Percentiles rank a stretch among this genome's conserved stretches.
These are phyloP conservation scores for Leptothorax acervorum DNA, from an alignment of 2,888 invertebrate genomes.

Conservation along the genomic window DNA sequence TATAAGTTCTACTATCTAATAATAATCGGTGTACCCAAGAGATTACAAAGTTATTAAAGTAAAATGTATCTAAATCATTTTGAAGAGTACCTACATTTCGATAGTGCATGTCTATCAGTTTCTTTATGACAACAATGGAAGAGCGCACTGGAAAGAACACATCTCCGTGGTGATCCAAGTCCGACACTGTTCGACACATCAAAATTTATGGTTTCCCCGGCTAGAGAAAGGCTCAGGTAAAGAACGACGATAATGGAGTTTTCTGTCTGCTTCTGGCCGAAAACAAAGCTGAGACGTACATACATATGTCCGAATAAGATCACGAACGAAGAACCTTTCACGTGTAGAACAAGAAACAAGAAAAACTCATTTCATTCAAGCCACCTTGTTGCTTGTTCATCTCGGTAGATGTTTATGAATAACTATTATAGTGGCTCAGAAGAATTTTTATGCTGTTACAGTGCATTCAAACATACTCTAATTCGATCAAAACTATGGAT, in stretches of 20 bases:
- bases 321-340: slow-evolving; percentile 42
- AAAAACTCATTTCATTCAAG: slow-evolving; percentile 64
- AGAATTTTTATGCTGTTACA: slow-evolving; percentile 51
- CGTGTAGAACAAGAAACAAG: slow-evolving; percentile 25
- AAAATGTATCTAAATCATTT: not conserved
- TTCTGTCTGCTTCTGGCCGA: slow-evolving; percentile 57
- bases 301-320: slow-evolving; percentile 52
- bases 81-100: not conserved
- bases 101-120: slow-evolving; percentile 1
- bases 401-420: slow-evolving; percentile 48
- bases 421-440: slow-evolving; percentile 54
- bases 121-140: not conserved
- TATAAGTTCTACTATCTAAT: not conserved
- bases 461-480: not conserved
- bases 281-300: slow-evolving; percentile 61
- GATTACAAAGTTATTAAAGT: not conserved
- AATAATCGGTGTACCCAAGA: not conserved
- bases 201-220: slow-evolving; percentile 72
- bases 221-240: slow-evolving; percentile 56
- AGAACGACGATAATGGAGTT: slow-evolving; percentile 75
- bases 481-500: not conserved
- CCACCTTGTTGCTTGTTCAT: slow-evolving; percentile 45
- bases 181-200: slow-evolving; percentile 57
- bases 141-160: not conserved
- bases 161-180: slow-evolving; percentile 57